Base-by-base conservation (phyloP, 53 echinoderm and acorn worm genomes). In the Actinopyga echinites region DNA sequence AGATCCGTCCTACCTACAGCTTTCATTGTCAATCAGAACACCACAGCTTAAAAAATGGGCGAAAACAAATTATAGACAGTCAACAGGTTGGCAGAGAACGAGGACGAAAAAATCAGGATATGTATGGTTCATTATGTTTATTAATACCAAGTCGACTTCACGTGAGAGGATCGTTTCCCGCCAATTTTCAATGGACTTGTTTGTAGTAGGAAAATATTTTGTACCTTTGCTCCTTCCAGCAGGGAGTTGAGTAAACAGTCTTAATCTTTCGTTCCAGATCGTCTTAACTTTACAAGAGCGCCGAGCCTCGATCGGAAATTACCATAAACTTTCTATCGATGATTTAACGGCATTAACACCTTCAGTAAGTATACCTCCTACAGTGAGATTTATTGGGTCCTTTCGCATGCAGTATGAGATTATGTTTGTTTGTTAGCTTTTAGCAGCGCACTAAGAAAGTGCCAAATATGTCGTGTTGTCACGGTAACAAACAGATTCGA, bases 321-420 rank as follows among this genome's bases (percentile, higher is more conserved):
- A 90, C 87, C 85, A 92, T 61, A 85, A 88, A 62, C 56, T 87
- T 49, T 85, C 90, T 25, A 79, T 90, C 67, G 64, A 56, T 8
- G 54, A 87, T 34, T 31, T 95, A 55, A 45, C 64, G 6, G 29
- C 49, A 12, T 84, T 77, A 6, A 74, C 91, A 19, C 94, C 94
- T 11, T 83, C 86, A 81, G 94, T 94, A 64, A 82, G 84, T 55
- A 45, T 49, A 49, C 17, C 49, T 49, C 49, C 17, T 3, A 6
- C 49, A 49, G 49, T 49, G 49, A 13, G 13, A 83, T 49, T 40
- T 40, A 40, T 40, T 7, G 7, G 10, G 40, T 40, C 40, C 40
- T 40, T 10, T 40, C 40, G 10, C 15, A 1, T 15, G 17, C 7
- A 49, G 49, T 15, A 49, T 2, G 17, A 17, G 35, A 65, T 44